Percentiles rank a stretch among this genome's conserved stretches.
These are phyloP conservation scores for Ailuropoda melanoleuca DNA, from an alignment of 2,113 vertebrate species.

Conservation along the genomic window DNA sequence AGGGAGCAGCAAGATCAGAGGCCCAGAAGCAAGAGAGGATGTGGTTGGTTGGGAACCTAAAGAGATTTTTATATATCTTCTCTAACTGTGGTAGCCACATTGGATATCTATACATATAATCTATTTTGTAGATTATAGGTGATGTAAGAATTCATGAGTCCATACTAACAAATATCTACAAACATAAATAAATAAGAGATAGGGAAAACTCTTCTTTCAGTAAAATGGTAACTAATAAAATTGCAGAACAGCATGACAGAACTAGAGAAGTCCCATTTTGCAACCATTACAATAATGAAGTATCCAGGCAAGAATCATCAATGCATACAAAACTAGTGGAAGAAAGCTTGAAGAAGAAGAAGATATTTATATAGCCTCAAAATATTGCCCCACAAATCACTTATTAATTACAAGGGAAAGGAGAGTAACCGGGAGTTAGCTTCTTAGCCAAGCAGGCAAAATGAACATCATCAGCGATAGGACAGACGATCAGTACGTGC, in stretches of 20 bases:
- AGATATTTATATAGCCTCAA: neutral
- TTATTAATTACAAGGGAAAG: neutral
- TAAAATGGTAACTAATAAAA: neutral
- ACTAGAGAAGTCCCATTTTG: constrained; percentile 14
- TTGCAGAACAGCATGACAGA: neutral
- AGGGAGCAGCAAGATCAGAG: neutral
- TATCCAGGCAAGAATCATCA: neutral
- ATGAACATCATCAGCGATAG: neutral
- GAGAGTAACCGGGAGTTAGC: neutral
- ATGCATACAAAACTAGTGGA: neutral
- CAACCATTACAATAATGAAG: neutral
- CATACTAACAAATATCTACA: neutral
- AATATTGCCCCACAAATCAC: neutral
- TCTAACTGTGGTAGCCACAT: neutral
- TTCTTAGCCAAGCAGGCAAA: neutral
- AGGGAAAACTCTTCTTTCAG: neutral
- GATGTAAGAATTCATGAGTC: neutral
- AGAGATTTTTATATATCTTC: neutral
- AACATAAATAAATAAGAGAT: neutral
- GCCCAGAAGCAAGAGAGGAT: neutral
- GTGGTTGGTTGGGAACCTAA: neutral
- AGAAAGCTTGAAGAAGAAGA: neutral
- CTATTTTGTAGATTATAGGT: neutral
- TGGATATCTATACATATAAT: neutral
- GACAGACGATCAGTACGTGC: neutral